Conservation (phyloP, 23 tunicate species). For the Trididemnum miniatum region DNA sequence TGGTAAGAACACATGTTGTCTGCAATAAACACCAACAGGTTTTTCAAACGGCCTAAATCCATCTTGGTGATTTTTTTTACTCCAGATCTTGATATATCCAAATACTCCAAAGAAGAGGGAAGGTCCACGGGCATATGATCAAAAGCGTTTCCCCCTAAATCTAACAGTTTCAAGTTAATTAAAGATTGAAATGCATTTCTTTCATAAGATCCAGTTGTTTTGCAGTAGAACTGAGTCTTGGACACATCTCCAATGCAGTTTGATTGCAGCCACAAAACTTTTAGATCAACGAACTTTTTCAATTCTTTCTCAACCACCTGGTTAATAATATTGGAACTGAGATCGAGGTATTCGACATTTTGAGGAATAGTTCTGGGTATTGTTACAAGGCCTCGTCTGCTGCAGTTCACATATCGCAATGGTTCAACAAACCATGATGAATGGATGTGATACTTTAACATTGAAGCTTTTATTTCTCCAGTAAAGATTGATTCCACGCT, state of each 20-base stretch:
- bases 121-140: background rate
- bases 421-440: slow-evolving; percentile 3
- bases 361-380: background rate
- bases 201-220: background rate
- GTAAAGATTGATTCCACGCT: background rate
- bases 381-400: background rate
- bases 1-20: background rate
- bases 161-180: background rate
- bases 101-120: background rate
- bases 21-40: background rate
- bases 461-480: background rate
- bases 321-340: background rate
- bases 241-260: slow-evolving; percentile 6
- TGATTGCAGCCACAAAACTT: background rate
- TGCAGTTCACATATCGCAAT: slow-evolving; percentile 3
- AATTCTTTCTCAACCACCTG: background rate
- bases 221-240: background rate
- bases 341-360: background rate
- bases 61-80: background rate
- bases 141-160: background rate
- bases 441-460: background rate
- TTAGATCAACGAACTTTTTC: background rate
- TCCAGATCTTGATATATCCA: background rate
- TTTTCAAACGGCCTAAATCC: background rate
- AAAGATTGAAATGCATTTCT: background rate